These are phyloP conservation scores for Polyergus mexicanus DNA, from an alignment of 1,140 invertebrate species.

Conservation along the genomic window DNA sequence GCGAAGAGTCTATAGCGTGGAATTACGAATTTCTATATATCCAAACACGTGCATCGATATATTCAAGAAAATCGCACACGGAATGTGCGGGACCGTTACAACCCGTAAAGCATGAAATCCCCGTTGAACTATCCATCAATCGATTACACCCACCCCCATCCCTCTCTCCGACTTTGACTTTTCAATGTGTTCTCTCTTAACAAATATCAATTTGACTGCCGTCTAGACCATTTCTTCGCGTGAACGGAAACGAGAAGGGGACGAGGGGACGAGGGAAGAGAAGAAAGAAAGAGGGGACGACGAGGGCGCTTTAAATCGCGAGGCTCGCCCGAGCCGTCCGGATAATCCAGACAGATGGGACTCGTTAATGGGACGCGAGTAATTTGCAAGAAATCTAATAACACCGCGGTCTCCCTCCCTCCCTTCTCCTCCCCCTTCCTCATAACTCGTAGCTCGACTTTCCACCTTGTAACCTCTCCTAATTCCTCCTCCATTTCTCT, in stretches of 20 bases:
- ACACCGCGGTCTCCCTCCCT: slow-evolving; percentile 68
- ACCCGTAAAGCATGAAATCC: slow-evolving; percentile 14
- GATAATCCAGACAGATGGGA: slow-evolving; percentile 82
- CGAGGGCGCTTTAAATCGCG: slow-evolving; percentile 73
- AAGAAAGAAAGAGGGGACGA: slow-evolving; percentile 47
- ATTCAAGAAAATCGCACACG: neutral
- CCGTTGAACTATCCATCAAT: slow-evolving; percentile 52
- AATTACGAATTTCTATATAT: neutral
- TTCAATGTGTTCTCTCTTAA: slow-evolving; percentile 28
- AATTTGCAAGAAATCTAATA: slow-evolving; percentile 84
- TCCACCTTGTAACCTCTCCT: slow-evolving; percentile 36
- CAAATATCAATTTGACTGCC: slow-evolving; percentile 60
- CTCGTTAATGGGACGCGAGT: slow-evolving; percentile 82
- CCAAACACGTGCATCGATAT: neutral
- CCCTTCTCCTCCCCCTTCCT: slow-evolving; percentile 29
- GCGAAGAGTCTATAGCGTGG: neutral
- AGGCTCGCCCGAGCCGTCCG: slow-evolving; percentile 65
- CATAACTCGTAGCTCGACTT: slow-evolving; percentile 76
- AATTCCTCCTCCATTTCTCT: neutral
- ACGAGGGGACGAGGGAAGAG: neutral
- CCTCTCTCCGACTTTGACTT: neutral
- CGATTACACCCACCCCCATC: slow-evolving; percentile 1
- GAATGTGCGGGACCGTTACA: slow-evolving; percentile 16
- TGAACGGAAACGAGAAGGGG: slow-evolving; percentile 23
- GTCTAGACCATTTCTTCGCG: slow-evolving; percentile 54